Conservation (phyloP, 2,888 invertebrate species). For the Lamproptera curius region DNA sequence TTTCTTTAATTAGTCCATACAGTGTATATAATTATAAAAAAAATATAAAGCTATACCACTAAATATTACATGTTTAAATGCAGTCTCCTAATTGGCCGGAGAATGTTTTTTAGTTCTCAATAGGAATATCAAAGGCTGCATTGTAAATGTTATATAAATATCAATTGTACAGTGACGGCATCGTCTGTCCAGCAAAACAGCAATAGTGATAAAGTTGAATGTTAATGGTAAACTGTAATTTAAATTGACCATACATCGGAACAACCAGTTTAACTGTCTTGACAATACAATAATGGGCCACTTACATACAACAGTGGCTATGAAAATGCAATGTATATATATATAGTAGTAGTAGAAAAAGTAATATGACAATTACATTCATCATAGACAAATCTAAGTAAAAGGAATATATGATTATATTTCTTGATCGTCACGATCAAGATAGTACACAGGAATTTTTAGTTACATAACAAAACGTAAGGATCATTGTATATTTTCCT, state of each 20-base stretch:
- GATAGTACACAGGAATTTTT: too few species aligned
- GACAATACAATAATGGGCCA: slow-evolving; percentile 1
- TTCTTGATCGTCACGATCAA: too few species aligned
- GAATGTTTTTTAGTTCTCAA: slow-evolving; percentile 18
- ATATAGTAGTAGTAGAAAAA: too few species aligned
- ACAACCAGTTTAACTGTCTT: background rate
- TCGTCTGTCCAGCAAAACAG: background rate
- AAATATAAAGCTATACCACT: slow-evolving; percentile 22
- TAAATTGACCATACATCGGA: background rate
- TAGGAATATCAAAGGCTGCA: background rate
- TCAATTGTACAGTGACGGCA: background rate
- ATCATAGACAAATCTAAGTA: too few species aligned
- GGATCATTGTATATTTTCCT: background rate
- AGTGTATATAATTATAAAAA: slow-evolving; percentile 27
- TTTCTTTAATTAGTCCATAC: slow-evolving; percentile 25
- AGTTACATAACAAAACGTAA: too few species aligned
- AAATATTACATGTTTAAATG: slow-evolving; percentile 22
- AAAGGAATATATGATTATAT: too few species aligned
- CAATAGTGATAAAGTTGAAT: background rate
- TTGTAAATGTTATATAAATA: slow-evolving; percentile 5
- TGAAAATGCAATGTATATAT: too few species aligned
- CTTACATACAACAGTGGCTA: too few species aligned
- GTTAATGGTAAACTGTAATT: background rate
- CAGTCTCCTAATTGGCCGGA: slow-evolving; percentile 27
- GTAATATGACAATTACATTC: too few species aligned